Percentiles rank a stretch among this genome's conserved stretches.
These are phyloP conservation scores for Pycnonotus jocosus DNA, from an alignment of 2,113 vertebrate species.

Conservation along the genomic window DNA sequence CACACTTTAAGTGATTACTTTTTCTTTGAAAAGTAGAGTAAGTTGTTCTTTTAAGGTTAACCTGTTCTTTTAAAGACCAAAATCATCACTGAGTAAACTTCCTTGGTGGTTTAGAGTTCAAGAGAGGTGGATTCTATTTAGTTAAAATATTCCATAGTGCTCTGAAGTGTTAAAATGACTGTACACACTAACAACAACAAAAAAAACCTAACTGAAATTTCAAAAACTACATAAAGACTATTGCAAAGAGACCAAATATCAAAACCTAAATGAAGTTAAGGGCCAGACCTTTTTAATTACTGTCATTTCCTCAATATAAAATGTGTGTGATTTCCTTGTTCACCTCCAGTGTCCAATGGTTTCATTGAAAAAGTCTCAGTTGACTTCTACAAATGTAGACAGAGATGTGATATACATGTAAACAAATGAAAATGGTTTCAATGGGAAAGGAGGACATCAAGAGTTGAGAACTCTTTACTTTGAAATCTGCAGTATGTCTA, in stretches of 20 bases:
- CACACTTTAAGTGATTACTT: not conserved
- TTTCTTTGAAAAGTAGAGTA: not conserved
- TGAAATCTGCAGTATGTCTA: not conserved
- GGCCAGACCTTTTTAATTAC: not conserved
- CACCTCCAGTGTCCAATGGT: not conserved
- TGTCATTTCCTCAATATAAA: not conserved
- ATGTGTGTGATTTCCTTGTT: not conserved
- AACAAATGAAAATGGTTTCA: not conserved
- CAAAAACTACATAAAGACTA: not conserved
- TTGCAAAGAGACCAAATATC: not conserved
- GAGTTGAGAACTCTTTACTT: not conserved
- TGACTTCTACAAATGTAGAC: not conserved
- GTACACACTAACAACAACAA: not conserved
- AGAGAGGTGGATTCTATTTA: not conserved
- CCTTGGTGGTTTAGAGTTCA: not conserved
- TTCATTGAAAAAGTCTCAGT: not conserved
- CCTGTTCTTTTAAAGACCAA: not conserved
- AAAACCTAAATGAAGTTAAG: not conserved
- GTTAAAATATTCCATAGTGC: not conserved
- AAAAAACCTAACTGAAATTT: not conserved
- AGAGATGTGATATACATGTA: not conserved
- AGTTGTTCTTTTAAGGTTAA: not conserved
- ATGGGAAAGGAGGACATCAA: not conserved
- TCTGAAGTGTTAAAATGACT: not conserved
- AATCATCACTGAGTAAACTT: not conserved